These are phyloP conservation scores for Piezodorus guildinii DNA, from an alignment of 1,140 invertebrate genomes.

Conservation along the genomic window DNA sequence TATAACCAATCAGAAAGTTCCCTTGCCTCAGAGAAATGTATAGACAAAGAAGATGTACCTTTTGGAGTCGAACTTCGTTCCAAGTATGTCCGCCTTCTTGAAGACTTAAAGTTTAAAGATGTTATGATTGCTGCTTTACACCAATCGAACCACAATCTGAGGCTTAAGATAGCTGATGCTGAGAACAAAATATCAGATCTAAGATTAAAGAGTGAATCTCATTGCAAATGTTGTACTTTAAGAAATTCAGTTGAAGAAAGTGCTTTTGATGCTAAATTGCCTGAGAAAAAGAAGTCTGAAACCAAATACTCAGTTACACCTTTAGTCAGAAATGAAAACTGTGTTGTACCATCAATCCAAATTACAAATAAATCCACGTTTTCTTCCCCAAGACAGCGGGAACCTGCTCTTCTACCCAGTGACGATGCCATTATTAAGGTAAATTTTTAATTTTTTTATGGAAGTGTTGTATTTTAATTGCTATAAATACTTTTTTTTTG, in stretches of 20 bases:
- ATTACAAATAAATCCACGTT: no score
- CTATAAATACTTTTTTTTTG: no score
- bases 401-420: no score
- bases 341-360: no score
- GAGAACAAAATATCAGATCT: slow-evolving; percentile 11
- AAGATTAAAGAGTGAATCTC: background rate
- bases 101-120: slow-evolving; percentile 8
- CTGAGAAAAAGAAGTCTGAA: no score
- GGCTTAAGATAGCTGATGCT: slow-evolving; percentile 5
- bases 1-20: slow-evolving; percentile 9
- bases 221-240: background rate
- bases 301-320: no score
- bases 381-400: no score
- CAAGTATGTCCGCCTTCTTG: background rate
- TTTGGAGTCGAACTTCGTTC: background rate
- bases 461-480: no score
- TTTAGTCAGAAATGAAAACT: no score
- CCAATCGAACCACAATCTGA: background rate
- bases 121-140: slow-evolving; percentile 7
- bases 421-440: no score
- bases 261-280: no score
- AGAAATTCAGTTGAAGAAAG: background rate
- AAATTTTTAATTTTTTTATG: no score
- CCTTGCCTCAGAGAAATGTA: slow-evolving; percentile 6
- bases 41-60: background rate